Evolutionary conservation across 2,797 vertebrate genomes (phyloP).

Genomic region (Anas flavirostris): DNA sequence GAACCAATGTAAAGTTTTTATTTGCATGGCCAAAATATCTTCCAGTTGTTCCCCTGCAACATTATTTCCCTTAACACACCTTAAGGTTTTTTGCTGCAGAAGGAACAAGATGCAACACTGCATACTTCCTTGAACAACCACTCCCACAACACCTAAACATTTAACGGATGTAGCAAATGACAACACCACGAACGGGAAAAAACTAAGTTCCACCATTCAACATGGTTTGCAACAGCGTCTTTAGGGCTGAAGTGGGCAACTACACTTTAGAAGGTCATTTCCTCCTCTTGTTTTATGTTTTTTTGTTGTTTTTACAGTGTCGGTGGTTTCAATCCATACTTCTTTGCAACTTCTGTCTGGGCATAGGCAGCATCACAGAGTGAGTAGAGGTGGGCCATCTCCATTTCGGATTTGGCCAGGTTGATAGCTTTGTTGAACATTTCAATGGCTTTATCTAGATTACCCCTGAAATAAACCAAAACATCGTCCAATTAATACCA

Average conservation of each 20-base stretch:
- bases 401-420: slow-evolving; percentile 99
- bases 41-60: slow-evolving; percentile 70
- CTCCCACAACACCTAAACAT: slow-evolving; percentile 80
- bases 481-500: not conserved
- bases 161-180: slow-evolving; percentile 78
- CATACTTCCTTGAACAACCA: slow-evolving; percentile 72
- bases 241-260: slow-evolving; percentile 75
- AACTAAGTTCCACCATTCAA: slow-evolving; percentile 78
- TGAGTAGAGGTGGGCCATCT: slow-evolving; percentile 99
- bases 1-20: slow-evolving; percentile 80
- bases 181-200: slow-evolving; percentile 77
- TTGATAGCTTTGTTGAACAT: slow-evolving; percentile 99
- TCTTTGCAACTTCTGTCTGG: slow-evolving; percentile 98
- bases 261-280: slow-evolving; percentile 70
- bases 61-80: slow-evolving; percentile 50
- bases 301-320: slow-evolving; percentile 84
- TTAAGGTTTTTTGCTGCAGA: slow-evolving; percentile 62
- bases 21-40: slow-evolving; percentile 81
- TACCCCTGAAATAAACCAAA: slow-evolving; percentile 87
- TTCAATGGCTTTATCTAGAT: slow-evolving; percentile 98
- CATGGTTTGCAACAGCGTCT: slow-evolving; percentile 75
- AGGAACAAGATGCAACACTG: slow-evolving; percentile 72
- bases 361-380: slow-evolving; percentile 98
- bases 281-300: slow-evolving; percentile 18
- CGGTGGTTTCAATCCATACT: slow-evolving; percentile 98